A percentile compares a stretch with the other conserved stretches of the same genome.
Evolutionary conservation across 2,797 vertebrate genomes (phyloP).

Genomic region (Amblyopsis hoosieri): DNA sequence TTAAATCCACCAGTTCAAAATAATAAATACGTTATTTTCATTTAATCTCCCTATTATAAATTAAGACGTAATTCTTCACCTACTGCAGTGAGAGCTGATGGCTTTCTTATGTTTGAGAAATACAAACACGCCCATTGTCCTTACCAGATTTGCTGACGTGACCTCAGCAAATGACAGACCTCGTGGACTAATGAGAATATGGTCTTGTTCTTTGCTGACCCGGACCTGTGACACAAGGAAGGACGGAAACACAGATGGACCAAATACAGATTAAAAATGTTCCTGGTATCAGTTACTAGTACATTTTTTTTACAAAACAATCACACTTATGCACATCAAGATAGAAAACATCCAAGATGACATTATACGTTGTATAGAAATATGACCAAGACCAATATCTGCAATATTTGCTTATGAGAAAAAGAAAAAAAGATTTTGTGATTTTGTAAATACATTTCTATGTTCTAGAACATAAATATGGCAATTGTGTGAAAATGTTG

Average conservation of each 20-base stretch:
- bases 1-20: slow-evolving; percentile 2
- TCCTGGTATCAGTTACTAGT: too few species aligned
- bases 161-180: slow-evolving; percentile 94
- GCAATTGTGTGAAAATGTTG: too few species aligned
- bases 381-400: too few species aligned
- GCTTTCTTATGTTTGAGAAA: neutral
- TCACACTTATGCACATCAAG: neutral
- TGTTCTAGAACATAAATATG: too few species aligned
- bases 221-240: slow-evolving; percentile 78
- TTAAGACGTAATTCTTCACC: neutral
- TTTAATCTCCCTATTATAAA: neutral
- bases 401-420: too few species aligned
- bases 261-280: neutral
- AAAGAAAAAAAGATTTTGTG: too few species aligned
- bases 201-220: slow-evolving; percentile 95
- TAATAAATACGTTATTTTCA: neutral
- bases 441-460: too few species aligned
- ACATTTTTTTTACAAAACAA: too few species aligned
- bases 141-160: slow-evolving; percentile 93
- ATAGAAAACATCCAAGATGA: neutral
- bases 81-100: neutral
- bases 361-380: too few species aligned
- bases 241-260: neutral
- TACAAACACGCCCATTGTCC: slow-evolving; percentile 30
- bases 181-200: slow-evolving; percentile 91